phyloP scores from a whole-genome alignment of 2,797 vertebrate genomes.

The Myotis vivesi region DNA sequence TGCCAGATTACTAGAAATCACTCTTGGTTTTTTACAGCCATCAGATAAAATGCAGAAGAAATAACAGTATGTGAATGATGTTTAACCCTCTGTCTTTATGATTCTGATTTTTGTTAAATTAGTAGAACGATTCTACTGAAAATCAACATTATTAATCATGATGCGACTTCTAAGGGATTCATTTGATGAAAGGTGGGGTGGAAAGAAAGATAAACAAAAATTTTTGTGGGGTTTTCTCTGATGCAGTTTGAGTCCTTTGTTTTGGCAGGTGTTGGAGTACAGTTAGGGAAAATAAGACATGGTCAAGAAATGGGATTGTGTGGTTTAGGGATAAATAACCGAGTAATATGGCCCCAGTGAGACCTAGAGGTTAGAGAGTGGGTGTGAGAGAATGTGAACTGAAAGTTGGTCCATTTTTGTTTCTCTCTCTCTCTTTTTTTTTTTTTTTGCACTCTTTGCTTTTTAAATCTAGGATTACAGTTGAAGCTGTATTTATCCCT shows the following conservation, averaged over 20 bases:
- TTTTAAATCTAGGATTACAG: constrained; percentile 12
- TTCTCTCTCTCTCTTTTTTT: background rate
- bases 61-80: background rate
- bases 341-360: background rate
- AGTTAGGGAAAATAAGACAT: constrained; percentile 39
- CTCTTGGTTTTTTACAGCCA: background rate
- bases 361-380: background rate
- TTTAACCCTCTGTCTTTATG: background rate
- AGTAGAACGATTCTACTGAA: constrained; percentile 19
- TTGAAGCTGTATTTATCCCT: constrained; percentile 1
- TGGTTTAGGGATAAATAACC: constrained; percentile 33
- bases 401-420: constrained; percentile 3
- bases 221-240: constrained; percentile 24
- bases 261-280: background rate
- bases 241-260: constrained; percentile 26
- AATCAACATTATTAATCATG: constrained; percentile 20
- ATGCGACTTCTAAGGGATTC: constrained; percentile 51
- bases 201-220: constrained; percentile 20
- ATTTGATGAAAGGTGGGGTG: constrained; percentile 18
- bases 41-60: background rate
- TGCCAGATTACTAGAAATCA: background rate
- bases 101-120: constrained; percentile 31
- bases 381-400: background rate
- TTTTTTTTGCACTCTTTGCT: background rate
- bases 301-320: background rate